Evolutionary conservation across 2,888 invertebrate genomes (phyloP), one percentile per base, ranked within the genome.

Genomic region (Phyllotreta striolata): DNA sequence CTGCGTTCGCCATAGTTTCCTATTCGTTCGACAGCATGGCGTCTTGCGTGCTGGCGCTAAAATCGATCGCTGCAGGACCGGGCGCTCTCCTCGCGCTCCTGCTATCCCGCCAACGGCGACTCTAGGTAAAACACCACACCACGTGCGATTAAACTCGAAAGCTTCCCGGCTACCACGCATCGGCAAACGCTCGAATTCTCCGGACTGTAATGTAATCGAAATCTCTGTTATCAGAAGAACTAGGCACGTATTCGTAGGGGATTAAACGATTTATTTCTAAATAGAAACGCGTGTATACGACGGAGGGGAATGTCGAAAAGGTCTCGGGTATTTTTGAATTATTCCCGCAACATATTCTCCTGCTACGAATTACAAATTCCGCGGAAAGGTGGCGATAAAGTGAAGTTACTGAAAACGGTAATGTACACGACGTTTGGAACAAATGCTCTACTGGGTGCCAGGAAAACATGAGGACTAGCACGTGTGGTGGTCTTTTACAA

Each of bases 401-500:
- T 47, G 47, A 47, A 47, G 47, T 24, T 13, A 14, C 8, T 14
- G 12, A 6, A 43, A 43, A 10, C 35, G 34, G 41, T 14, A 54
- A 47, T 47, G 24, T 41, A 34, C 34, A 41, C 43, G 10, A 55
- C 41, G 43, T 41, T 55, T 43, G 43, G 43, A 43, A 43, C 55
- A 55, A 43, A 10, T 55, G 43, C 43, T 55, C 55, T 55, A 55
- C 49, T 60, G 10, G 24, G 34, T 52, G 38, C 1, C 37, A 63
- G 52, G 56, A n/a, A 6, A 6, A 12, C 51, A 40, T 40, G 54
- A 55, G 40, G 55, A 46, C 37, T 12, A 37, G 66, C 56, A 67
- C 67, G 67, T 62, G 64, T 51, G 49, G 66, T 66, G 54, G 63
- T 64, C 67, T 69, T 66, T 55, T 55, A 62, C 7, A 10, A 38